A percentile compares a stretch with the other conserved stretches of the same genome.
Evolutionary conservation across 2,797 vertebrate genomes (phyloP).

Genomic region (Halcyon leucocephala): DNA sequence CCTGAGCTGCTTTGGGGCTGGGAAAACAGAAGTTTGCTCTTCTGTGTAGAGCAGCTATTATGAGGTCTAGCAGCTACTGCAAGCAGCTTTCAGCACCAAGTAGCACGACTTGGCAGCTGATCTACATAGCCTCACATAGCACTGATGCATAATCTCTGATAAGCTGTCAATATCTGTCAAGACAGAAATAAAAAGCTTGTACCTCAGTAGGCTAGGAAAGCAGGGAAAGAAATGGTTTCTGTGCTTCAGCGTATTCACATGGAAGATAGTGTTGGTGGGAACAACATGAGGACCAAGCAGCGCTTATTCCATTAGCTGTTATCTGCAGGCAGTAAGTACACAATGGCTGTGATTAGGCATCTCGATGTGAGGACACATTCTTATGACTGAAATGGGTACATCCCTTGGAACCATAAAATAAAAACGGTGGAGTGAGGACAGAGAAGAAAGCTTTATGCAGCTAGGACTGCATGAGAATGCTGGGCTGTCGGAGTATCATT

Average conservation of each 20-base stretch:
- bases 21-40: background rate
- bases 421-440: background rate
- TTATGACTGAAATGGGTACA: background rate
- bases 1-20: background rate
- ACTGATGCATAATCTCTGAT: background rate
- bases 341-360: background rate
- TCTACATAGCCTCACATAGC: background rate
- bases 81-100: background rate
- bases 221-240: background rate
- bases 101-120: background rate
- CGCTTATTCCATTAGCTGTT: background rate
- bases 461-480: background rate
- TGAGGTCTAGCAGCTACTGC: background rate
- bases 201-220: background rate
- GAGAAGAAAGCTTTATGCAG: background rate
- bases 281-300: background rate
- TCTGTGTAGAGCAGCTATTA: background rate
- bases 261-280: background rate
- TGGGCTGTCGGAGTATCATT: background rate
- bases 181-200: background rate
- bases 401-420: background rate
- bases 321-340: background rate
- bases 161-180: background rate
- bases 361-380: fast-evolving
- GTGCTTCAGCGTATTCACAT: fast-evolving